Evolutionary conservation across 2,113 vertebrate genomes (phyloP).

Genomic region (Tetrax tetrax): DNA sequence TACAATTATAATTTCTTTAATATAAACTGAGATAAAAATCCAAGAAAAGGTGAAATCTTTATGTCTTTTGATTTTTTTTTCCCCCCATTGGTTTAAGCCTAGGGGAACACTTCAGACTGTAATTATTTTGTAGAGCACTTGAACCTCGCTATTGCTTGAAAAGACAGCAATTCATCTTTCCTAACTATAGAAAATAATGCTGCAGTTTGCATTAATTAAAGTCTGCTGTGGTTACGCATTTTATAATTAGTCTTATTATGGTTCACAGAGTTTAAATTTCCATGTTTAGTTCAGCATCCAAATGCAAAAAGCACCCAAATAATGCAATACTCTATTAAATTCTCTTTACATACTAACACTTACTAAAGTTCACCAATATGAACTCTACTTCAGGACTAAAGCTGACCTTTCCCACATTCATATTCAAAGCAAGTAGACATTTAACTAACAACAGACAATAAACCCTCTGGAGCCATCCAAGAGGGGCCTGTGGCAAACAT

Average conservation of each 20-base stretch:
- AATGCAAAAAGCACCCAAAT: constrained; percentile 23
- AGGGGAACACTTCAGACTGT: constrained; percentile 8
- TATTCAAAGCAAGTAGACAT: neutral
- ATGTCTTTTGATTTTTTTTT: neutral
- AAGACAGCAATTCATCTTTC: constrained; percentile 19
- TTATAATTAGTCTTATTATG: constrained; percentile 60
- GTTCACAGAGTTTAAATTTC: constrained; percentile 47
- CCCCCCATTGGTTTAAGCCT: neutral
- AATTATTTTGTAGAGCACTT: constrained; percentile 57
- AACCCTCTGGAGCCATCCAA: neutral
- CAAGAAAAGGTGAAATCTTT: constrained; percentile 35
- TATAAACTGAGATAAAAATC: constrained; percentile 41
- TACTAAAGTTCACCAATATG: neutral
- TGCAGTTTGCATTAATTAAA: constrained; percentile 53
- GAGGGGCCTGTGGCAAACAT: neutral
- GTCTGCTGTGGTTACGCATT: constrained; percentile 23
- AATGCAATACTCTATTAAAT: neutral
- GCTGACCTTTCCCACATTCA: neutral
- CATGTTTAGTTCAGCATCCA: constrained; percentile 22
- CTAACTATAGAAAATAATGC: constrained; percentile 13
- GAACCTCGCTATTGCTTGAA: constrained; percentile 52
- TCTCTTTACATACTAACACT: neutral
- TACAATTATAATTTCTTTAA: constrained; percentile 43
- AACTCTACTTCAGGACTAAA: neutral
- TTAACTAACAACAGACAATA: neutral